Evolutionary conservation across 2,888 invertebrate genomes (phyloP).

Genomic region (Coremacera marginata): DNA sequence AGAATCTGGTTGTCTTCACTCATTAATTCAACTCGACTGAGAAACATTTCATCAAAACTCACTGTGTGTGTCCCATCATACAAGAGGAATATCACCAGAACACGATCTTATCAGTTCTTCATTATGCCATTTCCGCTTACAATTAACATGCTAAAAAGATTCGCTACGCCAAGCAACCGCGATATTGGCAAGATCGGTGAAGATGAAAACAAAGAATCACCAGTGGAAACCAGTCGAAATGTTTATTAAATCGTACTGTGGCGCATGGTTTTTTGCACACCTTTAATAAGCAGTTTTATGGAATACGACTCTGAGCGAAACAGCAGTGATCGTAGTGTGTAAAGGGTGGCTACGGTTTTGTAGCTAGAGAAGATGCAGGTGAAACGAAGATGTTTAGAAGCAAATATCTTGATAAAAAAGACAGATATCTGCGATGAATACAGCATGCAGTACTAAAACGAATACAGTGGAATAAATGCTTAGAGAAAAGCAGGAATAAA

Average conservation of each 20-base stretch:
- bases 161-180: slow-evolving; percentile 22
- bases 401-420: background rate
- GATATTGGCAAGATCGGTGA: background rate
- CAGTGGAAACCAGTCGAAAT: background rate
- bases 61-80: slow-evolving; percentile 19
- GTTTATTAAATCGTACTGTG: too few species aligned
- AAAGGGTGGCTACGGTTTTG: too few species aligned
- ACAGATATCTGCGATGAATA: background rate
- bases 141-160: slow-evolving; percentile 44
- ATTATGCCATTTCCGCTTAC: slow-evolving; percentile 39
- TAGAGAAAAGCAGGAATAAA: too few species aligned
- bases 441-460: too few species aligned
- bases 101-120: slow-evolving; percentile 33
- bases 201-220: background rate
- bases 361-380: background rate
- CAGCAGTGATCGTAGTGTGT: background rate
- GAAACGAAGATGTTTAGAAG: background rate
- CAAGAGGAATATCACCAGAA: background rate
- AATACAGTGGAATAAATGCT: too few species aligned
- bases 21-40: background rate
- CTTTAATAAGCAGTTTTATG: background rate
- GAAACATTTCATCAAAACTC: background rate
- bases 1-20: background rate
- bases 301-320: background rate
- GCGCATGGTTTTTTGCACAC: slow-evolving; percentile 18